A percentile compares a stretch with the other conserved stretches of the same genome.
phyloP scores from a whole-genome alignment of 2,113 vertebrate species.

The Pygoscelis antarcticus region DNA sequence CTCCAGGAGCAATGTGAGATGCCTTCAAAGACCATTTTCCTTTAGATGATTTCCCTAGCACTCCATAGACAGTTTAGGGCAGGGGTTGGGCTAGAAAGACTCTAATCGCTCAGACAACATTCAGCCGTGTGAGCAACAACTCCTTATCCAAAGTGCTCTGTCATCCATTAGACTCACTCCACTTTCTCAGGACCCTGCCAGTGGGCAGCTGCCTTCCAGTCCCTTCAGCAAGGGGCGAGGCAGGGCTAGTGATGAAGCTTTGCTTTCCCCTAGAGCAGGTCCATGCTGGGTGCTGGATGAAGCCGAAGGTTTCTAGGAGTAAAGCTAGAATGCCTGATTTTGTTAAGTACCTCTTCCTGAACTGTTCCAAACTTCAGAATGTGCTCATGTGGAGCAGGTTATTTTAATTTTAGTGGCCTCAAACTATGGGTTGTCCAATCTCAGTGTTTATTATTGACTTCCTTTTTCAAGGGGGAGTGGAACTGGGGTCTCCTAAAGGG shows the following conservation, averaged over 20 bases:
- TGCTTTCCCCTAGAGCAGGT: background rate
- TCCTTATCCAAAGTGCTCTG: background rate
- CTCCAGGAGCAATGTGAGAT: background rate
- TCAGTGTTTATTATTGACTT: background rate
- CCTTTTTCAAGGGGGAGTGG: background rate
- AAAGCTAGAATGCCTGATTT: background rate
- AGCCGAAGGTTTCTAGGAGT: background rate
- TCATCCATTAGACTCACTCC: too few species aligned
- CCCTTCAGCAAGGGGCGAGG: background rate
- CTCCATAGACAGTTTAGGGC: background rate
- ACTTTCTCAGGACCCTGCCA: background rate
- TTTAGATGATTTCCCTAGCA: background rate
- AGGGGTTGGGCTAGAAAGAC: background rate
- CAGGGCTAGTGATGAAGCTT: background rate
- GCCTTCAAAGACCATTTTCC: background rate
- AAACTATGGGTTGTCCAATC: background rate
- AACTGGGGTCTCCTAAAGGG: background rate
- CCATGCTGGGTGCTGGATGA: background rate
- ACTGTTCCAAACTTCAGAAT: background rate
- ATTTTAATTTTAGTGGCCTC: background rate
- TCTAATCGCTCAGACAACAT: background rate
- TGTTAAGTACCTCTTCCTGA: background rate
- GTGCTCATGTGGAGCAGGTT: background rate
- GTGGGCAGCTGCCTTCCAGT: background rate
- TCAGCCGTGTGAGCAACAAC: background rate